Conservation (phyloP, 2,797 vertebrate genomes). For the Sphenopsis melanotis region DNA sequence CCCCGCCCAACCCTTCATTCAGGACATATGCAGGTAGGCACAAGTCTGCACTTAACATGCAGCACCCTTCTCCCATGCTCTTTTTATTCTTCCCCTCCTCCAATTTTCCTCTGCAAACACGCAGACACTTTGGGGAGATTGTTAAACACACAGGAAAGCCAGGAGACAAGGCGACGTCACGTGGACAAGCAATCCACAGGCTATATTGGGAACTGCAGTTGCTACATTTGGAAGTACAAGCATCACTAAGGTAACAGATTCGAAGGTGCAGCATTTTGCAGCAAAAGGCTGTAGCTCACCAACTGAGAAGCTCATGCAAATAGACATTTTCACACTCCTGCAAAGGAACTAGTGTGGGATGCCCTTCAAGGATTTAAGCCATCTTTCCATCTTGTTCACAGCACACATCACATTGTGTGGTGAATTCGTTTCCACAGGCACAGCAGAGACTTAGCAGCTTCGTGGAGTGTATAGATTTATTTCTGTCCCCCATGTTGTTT, state of each 20-base stretch:
- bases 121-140: not conserved
- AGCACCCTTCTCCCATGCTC: not conserved
- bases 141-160: not conserved
- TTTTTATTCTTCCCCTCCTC: not conserved
- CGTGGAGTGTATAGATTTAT: not conserved
- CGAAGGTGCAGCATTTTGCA: not conserved
- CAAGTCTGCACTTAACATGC: not conserved
- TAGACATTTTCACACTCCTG: not conserved
- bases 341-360: not conserved
- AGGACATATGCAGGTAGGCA: not conserved
- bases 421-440: not conserved
- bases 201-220: not conserved
- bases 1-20: not conserved
- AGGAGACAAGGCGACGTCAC: not conserved
- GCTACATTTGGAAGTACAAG: not conserved
- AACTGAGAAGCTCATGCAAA: not conserved
- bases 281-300: not conserved
- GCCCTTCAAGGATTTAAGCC: not conserved
- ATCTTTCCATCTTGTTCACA: not conserved
- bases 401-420: not conserved
- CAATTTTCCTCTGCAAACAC: not conserved
- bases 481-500: not conserved
- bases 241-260: slow-evolving; percentile 23
- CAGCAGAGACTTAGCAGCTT: not conserved
- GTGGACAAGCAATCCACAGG: not conserved